Evolutionary conservation across 2,888 invertebrate genomes (phyloP).

Genomic region (Pyrochroa serraticornis): DNA sequence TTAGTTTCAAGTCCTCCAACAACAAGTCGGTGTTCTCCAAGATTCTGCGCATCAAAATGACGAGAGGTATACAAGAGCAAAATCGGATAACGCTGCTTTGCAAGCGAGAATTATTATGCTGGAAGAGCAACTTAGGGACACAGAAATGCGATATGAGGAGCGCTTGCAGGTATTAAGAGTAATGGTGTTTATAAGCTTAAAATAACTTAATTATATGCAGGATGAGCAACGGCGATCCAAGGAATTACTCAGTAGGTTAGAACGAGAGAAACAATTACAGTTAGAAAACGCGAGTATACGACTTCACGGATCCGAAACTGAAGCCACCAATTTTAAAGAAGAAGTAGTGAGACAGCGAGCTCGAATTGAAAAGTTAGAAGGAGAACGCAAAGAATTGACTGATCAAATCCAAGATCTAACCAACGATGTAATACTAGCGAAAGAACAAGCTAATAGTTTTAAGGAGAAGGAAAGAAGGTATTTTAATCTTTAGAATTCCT

Average conservation of each 20-base stretch:
- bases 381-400: constrained; percentile 62
- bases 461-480: constrained; percentile 56
- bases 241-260: constrained; percentile 81
- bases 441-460: constrained; percentile 55
- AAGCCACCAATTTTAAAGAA: constrained; percentile 68
- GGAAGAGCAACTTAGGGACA: constrained; percentile 86
- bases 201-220: constrained; percentile 54
- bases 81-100: constrained; percentile 91
- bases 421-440: constrained; percentile 60
- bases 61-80: constrained; percentile 86
- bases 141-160: constrained; percentile 61
- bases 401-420: constrained; percentile 63
- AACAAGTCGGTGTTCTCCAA: constrained; percentile 87
- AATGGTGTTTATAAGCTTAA: background rate
- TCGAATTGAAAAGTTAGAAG: constrained; percentile 67
- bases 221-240: constrained; percentile 87
- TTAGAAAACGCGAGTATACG: constrained; percentile 77
- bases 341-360: constrained; percentile 70
- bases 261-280: constrained; percentile 81
- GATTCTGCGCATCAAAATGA: constrained; percentile 88
- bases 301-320: constrained; percentile 71
- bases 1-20: constrained; percentile 91
- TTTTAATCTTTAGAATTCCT: background rate
- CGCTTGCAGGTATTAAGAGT: constrained; percentile 57
- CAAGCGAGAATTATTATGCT: constrained; percentile 90